Evolutionary conservation across 2,888 invertebrate genomes (phyloP).

Genomic region (Oscheius sp.): DNA sequence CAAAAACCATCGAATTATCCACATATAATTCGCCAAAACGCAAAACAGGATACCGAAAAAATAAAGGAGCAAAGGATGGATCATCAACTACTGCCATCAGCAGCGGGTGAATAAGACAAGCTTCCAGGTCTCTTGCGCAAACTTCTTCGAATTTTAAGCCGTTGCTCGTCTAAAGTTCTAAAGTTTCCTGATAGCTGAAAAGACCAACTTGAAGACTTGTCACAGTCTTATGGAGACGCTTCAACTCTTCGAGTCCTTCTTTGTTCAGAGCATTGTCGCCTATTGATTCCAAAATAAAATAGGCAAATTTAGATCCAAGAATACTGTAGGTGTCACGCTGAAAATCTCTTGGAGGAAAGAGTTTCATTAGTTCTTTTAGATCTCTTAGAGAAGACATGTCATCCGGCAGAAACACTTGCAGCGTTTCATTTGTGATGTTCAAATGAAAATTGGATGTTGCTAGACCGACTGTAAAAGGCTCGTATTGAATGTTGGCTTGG

Average conservation of each 20-base stretch:
- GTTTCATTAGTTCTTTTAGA: conserved; percentile 53
- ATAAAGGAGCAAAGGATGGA: conserved; percentile 31
- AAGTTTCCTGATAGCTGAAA: background rate
- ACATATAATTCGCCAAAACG: conserved; percentile 58
- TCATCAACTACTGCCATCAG: conserved; percentile 19
- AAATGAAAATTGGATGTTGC: conserved; percentile 46
- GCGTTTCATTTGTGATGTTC: conserved; percentile 53
- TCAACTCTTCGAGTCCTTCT: conserved; percentile 43
- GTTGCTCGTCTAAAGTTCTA: background rate
- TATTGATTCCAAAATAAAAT: conserved; percentile 58
- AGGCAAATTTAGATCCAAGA: conserved; percentile 65
- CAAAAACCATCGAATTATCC: conserved; percentile 68
- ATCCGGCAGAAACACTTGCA: conserved; percentile 68
- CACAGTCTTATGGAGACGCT: conserved; percentile 49
- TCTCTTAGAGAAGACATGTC: conserved; percentile 61
- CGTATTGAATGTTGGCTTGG: background rate
- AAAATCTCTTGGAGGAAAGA: conserved; percentile 66
- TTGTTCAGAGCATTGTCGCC: conserved; percentile 52
- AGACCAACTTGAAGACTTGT: conserved; percentile 38
- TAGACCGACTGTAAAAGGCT: conserved; percentile 35
- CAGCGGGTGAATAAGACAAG: conserved; percentile 22
- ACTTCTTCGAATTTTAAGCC: conserved; percentile 6
- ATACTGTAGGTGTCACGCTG: conserved; percentile 67
- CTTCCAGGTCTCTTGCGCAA: conserved; percentile 11
- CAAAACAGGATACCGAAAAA: conserved; percentile 60